Conservation (phyloP, 1,140 invertebrate species). For the Drosophila sucinea region DNA sequence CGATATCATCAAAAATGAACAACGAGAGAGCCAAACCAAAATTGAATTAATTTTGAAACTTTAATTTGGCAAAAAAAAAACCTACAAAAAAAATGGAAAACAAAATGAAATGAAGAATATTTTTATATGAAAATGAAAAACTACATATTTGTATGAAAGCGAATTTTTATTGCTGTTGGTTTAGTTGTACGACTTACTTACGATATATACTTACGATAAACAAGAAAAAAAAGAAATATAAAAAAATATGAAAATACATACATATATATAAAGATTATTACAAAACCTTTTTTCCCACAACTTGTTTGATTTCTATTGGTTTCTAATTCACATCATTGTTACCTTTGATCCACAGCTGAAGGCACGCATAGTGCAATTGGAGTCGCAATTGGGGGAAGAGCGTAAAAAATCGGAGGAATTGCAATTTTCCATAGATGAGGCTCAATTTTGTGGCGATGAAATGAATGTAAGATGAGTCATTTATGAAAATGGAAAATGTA, state of each 20-base stretch:
- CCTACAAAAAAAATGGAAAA: constrained; percentile 26
- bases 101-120: constrained; percentile 50
- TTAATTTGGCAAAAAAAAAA: constrained; percentile 44
- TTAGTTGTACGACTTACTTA: constrained; percentile 74
- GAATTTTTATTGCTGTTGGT: constrained; percentile 82
- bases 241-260: constrained; percentile 45
- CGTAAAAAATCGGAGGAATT: constrained; percentile 95
- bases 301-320: constrained; percentile 66
- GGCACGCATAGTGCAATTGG: constrained; percentile 82
- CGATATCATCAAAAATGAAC: constrained; percentile 59
- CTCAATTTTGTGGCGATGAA: constrained; percentile 90
- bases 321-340: constrained; percentile 31
- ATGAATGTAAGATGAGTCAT: constrained; percentile 87
- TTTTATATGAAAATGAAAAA: constrained; percentile 57
- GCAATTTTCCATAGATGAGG: constrained; percentile 95
- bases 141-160: constrained; percentile 66
- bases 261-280: constrained; percentile 59
- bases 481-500: constrained; percentile 15
- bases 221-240: constrained; percentile 15
- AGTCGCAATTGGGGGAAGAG: constrained; percentile 91
- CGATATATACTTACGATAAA: constrained; percentile 27
- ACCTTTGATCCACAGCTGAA: constrained; percentile 58
- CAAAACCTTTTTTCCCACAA: constrained; percentile 40
- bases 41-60: constrained; percentile 45
- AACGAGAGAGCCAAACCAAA: constrained; percentile 48